phyloP scores from a whole-genome alignment of 2,113 vertebrate species.

The Callorhinus ursinus region DNA sequence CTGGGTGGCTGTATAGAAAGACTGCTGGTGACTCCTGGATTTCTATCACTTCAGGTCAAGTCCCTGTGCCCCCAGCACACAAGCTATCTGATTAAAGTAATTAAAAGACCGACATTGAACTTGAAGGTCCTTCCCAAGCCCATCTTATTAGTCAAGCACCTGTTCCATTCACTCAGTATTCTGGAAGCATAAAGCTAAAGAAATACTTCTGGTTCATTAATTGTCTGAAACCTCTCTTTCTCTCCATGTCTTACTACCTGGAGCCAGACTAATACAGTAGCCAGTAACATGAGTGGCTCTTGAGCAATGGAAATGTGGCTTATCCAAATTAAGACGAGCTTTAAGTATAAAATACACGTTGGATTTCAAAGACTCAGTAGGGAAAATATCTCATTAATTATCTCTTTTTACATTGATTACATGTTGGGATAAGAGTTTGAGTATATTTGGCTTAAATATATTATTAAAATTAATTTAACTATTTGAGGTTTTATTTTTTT shows the following conservation, averaged over 20 bases:
- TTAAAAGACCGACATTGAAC: neutral
- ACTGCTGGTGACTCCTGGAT: neutral
- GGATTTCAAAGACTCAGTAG: neutral
- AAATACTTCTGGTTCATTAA: neutral
- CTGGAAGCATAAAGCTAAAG: conserved; percentile 4
- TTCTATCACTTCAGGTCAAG: neutral
- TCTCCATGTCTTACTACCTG: neutral
- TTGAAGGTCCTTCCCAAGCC: neutral
- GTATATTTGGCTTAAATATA: neutral
- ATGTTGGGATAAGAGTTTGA: neutral
- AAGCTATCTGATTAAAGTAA: neutral
- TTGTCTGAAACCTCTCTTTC: neutral
- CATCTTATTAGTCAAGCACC: neutral
- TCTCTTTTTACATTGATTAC: neutral
- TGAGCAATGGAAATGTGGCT: neutral
- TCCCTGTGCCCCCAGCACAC: neutral
- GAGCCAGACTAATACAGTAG: neutral
- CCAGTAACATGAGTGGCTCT: neutral
- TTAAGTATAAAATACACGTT: neutral
- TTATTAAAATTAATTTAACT: conserved; percentile 17
- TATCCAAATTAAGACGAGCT: neutral
- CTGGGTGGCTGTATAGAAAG: neutral
- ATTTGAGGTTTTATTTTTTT: neutral
- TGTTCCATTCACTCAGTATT: neutral
- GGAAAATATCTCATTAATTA: neutral